Base-by-base conservation (phyloP, 1,140 invertebrate species). In the Lepidurus arcticus region DNA sequence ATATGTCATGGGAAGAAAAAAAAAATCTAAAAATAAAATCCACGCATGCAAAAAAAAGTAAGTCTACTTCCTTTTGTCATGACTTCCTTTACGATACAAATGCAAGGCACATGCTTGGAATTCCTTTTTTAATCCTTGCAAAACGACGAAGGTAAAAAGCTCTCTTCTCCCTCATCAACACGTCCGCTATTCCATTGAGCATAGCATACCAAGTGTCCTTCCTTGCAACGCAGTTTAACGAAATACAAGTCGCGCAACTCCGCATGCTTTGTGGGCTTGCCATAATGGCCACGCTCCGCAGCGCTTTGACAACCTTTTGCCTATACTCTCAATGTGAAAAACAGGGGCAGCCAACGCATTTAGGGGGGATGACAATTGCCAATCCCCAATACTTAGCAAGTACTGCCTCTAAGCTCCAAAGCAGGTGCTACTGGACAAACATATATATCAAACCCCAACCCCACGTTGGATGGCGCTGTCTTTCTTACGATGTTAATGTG, bases 81-180 rank as follows among this genome's bases (percentile, higher is more conserved):
- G 21, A 65, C 13, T 65, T 34, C 34, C 53, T 3, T n/a, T n/a
- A 65, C 53, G 21, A 9, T 65, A 21, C 53, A n/a, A 10, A 6
- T 65, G 8, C 47, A 13, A 7, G 16, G 7, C 13, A 13, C 5
- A 21, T n/a, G 53, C 13, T 7, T 65, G 16, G 16, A n/a, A n/a
- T 65, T 65, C 5, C 16, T 21, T 21, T 65, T 65, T 65, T 16
- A 65, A 16, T 21, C 13, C 16, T 21, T n/a, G 16, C 53, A 65
- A 65, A 65, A 65, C 53, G 21, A 65, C n/a, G 53, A 6, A 13
- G 7, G 53, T n/a, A 65, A 21, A 65, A 65, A 8, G 53, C 4
- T 65, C n/a, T 65, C 53, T 65, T 65, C 53, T 65, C 53, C 8
- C 21, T 65, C 53, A 65, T 65, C 53, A 65, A n/a, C 53, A 65